phyloP scores from a whole-genome alignment of 2,888 invertebrate genomes.

The Sminthurinus aureus region DNA sequence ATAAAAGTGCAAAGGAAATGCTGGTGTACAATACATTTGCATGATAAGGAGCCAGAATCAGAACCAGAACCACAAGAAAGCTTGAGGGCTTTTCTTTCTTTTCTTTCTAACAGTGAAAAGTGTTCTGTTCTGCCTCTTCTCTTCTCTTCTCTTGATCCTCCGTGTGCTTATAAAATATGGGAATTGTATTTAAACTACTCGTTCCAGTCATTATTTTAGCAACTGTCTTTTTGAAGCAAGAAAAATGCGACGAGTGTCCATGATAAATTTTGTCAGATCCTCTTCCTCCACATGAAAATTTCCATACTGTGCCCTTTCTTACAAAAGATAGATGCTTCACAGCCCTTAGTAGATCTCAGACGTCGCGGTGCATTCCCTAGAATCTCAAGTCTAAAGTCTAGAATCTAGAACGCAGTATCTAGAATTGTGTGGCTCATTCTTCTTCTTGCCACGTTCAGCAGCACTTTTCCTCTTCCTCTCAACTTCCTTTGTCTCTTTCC shows the following conservation, averaged over 20 bases:
- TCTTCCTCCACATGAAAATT: slow-evolving; percentile 24
- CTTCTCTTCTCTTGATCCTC: neutral
- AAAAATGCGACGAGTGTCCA: slow-evolving; percentile 41
- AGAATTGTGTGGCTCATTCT: neutral
- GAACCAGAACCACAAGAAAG: neutral
- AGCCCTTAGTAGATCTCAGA: too few relatives aligned
- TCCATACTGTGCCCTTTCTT: slow-evolving; percentile 21
- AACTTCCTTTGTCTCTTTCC: too few relatives aligned
- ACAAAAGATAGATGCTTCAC: too few relatives aligned
- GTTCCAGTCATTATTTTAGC: slow-evolving; percentile 36
- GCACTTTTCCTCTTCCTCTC: neutral
- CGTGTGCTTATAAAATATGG: slow-evolving; percentile 40
- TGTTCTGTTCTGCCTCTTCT: neutral
- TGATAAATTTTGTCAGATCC: slow-evolving; percentile 34
- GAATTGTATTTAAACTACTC: slow-evolving; percentile 42
- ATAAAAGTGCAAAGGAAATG: slow-evolving; percentile 3
- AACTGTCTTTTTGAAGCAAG: slow-evolving; percentile 39
- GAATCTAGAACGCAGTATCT: too few relatives aligned
- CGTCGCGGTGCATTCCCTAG: neutral
- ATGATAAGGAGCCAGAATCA: neutral
- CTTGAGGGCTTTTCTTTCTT: too few relatives aligned
- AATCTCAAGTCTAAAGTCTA: neutral
- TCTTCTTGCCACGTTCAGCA: neutral
- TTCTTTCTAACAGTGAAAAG: neutral
- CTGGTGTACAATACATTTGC: neutral